A percentile compares a stretch with the other conserved stretches of the same genome.
These are phyloP conservation scores for Petrocephalus zakoni DNA, from an alignment of 2,113 vertebrate species.

Conservation along the genomic window DNA sequence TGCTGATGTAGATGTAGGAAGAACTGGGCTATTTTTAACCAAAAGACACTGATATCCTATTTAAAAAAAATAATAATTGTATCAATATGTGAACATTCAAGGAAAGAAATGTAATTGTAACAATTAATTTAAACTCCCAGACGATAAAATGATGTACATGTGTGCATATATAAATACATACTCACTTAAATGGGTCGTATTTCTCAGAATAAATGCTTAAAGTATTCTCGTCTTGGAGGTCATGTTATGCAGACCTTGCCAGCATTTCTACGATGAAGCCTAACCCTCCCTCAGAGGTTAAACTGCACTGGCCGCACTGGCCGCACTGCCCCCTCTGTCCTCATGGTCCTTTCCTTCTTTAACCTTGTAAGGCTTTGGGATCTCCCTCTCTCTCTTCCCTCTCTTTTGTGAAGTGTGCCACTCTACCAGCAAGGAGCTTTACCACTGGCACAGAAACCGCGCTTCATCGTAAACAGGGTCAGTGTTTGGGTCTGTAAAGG, in stretches of 20 bases:
- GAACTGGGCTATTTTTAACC: neutral
- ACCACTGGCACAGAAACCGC: neutral
- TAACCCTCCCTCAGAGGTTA: neutral
- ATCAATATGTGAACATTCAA: neutral
- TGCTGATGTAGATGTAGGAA: neutral
- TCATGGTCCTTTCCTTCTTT: neutral
- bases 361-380: neutral
- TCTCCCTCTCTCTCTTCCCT: neutral
- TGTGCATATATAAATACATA: neutral
- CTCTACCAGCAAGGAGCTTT: slow-evolving; percentile 7
- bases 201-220: neutral
- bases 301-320: too few species aligned
- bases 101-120: neutral
- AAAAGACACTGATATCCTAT: neutral
- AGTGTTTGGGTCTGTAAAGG: neutral
- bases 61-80: neutral
- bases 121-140: neutral
- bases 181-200: neutral
- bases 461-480: neutral
- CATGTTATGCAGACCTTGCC: neutral
- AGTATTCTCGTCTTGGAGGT: neutral
- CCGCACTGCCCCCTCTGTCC: neutral
- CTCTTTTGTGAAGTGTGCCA: neutral
- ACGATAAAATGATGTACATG: neutral
- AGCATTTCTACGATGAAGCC: neutral